These are phyloP conservation scores for Meloidogyne exigua DNA, from an alignment of 1,140 invertebrate species.

Conservation along the genomic window DNA sequence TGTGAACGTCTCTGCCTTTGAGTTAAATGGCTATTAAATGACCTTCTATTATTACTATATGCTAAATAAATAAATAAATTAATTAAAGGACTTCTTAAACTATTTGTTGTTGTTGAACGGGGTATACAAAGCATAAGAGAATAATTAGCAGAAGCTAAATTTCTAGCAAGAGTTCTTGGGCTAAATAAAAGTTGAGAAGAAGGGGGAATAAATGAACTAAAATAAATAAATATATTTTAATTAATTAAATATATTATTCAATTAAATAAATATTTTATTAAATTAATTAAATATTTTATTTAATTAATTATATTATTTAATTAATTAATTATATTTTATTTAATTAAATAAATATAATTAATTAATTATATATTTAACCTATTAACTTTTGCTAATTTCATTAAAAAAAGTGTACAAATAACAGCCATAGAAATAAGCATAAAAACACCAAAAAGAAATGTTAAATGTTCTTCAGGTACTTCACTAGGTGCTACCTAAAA, in stretches of 20 bases:
- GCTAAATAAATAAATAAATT: background rate
- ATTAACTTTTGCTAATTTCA: slow-evolving; percentile 18
- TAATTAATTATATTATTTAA: background rate
- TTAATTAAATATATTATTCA: too few species aligned
- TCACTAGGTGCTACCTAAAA: background rate
- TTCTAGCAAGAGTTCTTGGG: slow-evolving; percentile 8
- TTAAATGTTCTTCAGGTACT: slow-evolving; percentile 15
- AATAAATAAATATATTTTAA: background rate
- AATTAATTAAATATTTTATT: background rate
- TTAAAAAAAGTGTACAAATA: slow-evolving; percentile 24
- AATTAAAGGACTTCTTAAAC: background rate
- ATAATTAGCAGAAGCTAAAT: slow-evolving; percentile 1
- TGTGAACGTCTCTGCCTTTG: background rate
- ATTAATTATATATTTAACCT: background rate
- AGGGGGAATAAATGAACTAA: background rate
- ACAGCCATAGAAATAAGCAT: slow-evolving; percentile 27
- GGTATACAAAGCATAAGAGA: slow-evolving; percentile 8
- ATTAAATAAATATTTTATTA: too few species aligned
- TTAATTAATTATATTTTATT: background rate
- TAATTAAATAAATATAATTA: slow-evolving; percentile 4
- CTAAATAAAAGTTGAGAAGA: background rate
- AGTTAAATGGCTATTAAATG: background rate
- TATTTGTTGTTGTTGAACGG: background rate
- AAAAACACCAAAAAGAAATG: slow-evolving; percentile 24
- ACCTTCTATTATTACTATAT: background rate